Evolutionary conservation across 2,888 invertebrate species (phyloP), one percentile per base, ranked within the genome.

Genomic region (Euclidia mi): DNA sequence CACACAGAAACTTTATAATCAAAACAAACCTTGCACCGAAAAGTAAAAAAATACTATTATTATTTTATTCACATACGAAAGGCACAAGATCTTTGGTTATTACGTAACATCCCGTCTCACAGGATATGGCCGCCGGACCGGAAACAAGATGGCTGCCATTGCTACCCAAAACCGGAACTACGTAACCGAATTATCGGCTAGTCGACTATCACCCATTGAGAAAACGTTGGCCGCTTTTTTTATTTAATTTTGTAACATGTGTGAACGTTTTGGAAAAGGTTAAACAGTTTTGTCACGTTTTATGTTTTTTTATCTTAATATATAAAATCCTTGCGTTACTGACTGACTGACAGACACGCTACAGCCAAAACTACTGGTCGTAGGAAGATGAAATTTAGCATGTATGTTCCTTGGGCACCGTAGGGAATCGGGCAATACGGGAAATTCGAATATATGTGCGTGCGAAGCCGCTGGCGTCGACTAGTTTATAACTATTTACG

Each of bases 91-190:
- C 25, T 14, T 28, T 28, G 12, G 42, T 48, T 68, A 66, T 64
- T 64, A 56, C 53, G 51, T 69, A 56, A 65, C 65, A 64, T 69
- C 64, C 57, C 35, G 45, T 56, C 52, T 52, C 59, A 41, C 65
- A 64, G 73, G 75, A 74, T 75, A 70, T 65, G 65, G 58, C 59
- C 53, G 51, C 48, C 64, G 55, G 58, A 63, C 76, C 79, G 83
- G 81, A 82, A 73, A 52, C 78, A 82, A 83, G 79, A 86, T 85
- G 85, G 82, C 82, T 59, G 64, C 62, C 59, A 71, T 52, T 49
- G 53, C 57, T 20, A 25, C 25, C 77, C 58, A 71, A 58, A 66
- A 63, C 77, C 77, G 79, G 81, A 78, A 56, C 67, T 67, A 78
- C 77, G 75, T 84, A 82, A 82, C 79, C 72, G 72, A 69, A 79